A percentile compares a stretch with the other conserved stretches of the same genome.
Evolutionary conservation across 1,140 invertebrate species (phyloP).

Genomic region (Homalodisca vitripennis): DNA sequence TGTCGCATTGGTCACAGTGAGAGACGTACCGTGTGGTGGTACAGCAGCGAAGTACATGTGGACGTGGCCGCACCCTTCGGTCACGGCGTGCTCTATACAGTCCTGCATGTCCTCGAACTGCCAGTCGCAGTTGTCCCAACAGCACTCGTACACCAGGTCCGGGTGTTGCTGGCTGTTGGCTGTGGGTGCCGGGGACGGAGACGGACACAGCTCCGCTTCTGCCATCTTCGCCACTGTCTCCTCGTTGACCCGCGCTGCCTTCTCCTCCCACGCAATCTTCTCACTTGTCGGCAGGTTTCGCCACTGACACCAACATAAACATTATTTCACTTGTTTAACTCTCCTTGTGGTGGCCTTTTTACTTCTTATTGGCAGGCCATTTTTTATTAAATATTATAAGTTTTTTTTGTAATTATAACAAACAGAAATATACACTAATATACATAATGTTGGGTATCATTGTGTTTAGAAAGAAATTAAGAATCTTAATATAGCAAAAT

Average conservation of each 20-base stretch:
- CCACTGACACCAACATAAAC: conserved; percentile 66
- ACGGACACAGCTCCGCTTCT: conserved; percentile 45
- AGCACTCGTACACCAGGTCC: conserved; percentile 77
- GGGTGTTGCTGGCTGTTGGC: conserved; percentile 31
- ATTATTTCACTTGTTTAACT: no score
- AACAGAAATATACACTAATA: no score
- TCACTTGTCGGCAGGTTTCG: conserved; percentile 81
- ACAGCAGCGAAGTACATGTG: conserved; percentile 50
- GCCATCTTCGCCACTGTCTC: conserved; percentile 63
- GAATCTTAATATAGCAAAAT: no score
- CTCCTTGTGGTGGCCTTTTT: no score
- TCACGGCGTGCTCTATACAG: conserved; percentile 86
- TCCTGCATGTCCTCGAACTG: conserved; percentile 91
- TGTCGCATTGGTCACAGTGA: no score
- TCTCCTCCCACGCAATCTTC: conserved; percentile 93
- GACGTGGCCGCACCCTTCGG: conserved; percentile 65
- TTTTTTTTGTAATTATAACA: no score
- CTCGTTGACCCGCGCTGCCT: conserved; percentile 83
- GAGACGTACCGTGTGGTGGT: conserved; percentile 47
- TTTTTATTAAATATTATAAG: no score
- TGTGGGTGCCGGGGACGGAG: conserved; percentile 13
- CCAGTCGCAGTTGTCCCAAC: conserved; percentile 90
- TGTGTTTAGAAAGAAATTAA: no score
- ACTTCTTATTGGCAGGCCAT: no score
- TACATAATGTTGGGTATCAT: no score